phyloP scores from a whole-genome alignment of 2,113 vertebrate species.

The Archocentrus centrarchus region DNA sequence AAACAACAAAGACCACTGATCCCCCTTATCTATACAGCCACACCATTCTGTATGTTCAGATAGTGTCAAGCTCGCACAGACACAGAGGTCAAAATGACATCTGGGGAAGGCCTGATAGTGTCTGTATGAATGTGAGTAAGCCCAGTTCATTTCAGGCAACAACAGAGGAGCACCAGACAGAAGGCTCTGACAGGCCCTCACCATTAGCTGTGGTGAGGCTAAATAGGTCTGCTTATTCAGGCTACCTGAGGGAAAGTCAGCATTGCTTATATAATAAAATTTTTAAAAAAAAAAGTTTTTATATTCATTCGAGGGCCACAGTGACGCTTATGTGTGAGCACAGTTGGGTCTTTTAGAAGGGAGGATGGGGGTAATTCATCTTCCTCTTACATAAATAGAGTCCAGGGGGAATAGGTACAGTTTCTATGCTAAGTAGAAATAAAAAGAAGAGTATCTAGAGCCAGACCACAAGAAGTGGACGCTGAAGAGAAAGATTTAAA shows the following conservation, averaged over 20 bases:
- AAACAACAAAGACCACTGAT: neutral
- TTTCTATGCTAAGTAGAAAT: constrained; percentile 15
- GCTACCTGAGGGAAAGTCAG: constrained; percentile 37
- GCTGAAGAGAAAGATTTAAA: neutral
- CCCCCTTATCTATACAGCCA: constrained; percentile 35
- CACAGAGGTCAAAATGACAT: constrained; percentile 27
- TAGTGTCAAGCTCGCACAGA: constrained; percentile 4
- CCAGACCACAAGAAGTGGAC: constrained; percentile 18
- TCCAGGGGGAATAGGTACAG: constrained; percentile 40
- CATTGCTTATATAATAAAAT: constrained; percentile 39
- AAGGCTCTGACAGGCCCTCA: constrained; percentile 17
- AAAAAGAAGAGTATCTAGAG: neutral
- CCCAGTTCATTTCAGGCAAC: constrained; percentile 14
- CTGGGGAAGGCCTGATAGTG: neutral
- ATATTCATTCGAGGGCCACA: constrained; percentile 33
- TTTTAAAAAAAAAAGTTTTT: constrained; percentile 25
- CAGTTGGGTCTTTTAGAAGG: constrained; percentile 27
- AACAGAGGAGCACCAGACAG: constrained; percentile 20
- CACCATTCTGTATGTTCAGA: constrained; percentile 29
- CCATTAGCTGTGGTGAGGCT: constrained; percentile 2
- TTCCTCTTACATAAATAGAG: constrained; percentile 68
- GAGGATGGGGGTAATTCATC: constrained; percentile 62
- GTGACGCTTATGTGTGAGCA: constrained; percentile 16
- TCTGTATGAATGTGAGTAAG: neutral
- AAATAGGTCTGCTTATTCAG: constrained; percentile 65